A percentile compares a stretch with the other conserved stretches of the same genome.
Evolutionary conservation across 1,140 invertebrate species (phyloP).

Genomic region (Leptopilina boulardi): DNA sequence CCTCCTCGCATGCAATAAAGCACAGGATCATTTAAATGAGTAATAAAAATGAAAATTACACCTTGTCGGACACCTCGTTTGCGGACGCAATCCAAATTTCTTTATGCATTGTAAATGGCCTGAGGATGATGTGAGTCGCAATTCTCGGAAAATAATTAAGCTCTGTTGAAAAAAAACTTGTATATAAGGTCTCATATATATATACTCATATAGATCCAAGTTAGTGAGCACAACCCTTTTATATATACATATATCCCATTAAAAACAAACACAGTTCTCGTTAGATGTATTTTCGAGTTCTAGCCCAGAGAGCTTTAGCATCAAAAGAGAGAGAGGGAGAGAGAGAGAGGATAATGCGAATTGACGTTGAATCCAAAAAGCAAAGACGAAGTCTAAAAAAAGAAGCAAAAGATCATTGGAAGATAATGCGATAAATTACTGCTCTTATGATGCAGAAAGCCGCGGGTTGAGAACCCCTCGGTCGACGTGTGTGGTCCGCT

Average conservation of each 20-base stretch:
- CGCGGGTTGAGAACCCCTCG: constrained; percentile 70
- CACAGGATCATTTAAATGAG: background rate
- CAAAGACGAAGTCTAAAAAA: background rate
- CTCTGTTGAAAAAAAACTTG: background rate
- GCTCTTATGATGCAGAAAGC: constrained; percentile 36
- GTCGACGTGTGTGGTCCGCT: constrained; percentile 76
- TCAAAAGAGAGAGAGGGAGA: background rate
- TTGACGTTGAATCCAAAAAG: constrained; percentile 23
- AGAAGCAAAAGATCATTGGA: constrained; percentile 18
- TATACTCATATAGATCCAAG: constrained; percentile 2
- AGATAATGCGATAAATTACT: constrained; percentile 32
- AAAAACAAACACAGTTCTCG: constrained; percentile 15
- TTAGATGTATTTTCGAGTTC: constrained; percentile 21
- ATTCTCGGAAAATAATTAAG: constrained; percentile 22
- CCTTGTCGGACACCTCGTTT: constrained; percentile 25
- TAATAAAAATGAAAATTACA: constrained; percentile 23
- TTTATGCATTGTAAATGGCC: constrained; percentile 20
- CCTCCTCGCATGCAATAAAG: constrained; percentile 2
- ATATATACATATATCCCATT: background rate
- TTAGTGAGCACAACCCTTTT: background rate
- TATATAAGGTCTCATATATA: background rate
- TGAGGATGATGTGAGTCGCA: background rate
- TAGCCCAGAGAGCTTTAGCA: background rate
- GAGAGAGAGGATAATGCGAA: constrained; percentile 16
- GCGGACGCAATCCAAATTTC: constrained; percentile 6